These are phyloP conservation scores for Plotosus lineatus DNA, from an alignment of 2,113 vertebrate genomes.

Conservation along the genomic window DNA sequence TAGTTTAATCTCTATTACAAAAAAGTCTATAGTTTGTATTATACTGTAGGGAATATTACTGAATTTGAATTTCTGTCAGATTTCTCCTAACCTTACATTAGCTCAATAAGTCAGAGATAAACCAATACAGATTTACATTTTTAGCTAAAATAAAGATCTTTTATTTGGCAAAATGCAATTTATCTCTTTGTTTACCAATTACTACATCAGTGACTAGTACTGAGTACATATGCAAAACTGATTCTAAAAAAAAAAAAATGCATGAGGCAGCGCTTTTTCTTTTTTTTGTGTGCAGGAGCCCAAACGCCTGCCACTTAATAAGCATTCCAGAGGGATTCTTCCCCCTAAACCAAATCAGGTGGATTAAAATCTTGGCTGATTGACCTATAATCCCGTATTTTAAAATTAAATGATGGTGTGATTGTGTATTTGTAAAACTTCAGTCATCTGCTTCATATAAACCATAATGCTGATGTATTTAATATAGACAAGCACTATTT, in stretches of 20 bases:
- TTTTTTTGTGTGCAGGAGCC: conserved; percentile 34
- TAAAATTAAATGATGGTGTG: conserved; percentile 56
- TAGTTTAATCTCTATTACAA: background rate
- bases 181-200: conserved; percentile 27
- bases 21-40: too few relatives aligned
- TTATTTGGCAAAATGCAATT: conserved; percentile 3
- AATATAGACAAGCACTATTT: background rate
- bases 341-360: conserved; percentile 54
- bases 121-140: background rate
- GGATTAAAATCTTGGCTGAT: conserved; percentile 55
- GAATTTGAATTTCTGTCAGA: background rate
- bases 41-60: background rate
- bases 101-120: background rate
- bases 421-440: conserved; percentile 50
- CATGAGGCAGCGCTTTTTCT: background rate
- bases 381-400: conserved; percentile 57
- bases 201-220: conserved; percentile 47
- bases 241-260: conserved; percentile 8
- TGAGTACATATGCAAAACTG: conserved; percentile 10
- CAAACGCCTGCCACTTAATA: conserved; percentile 47
- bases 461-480: conserved; percentile 15
- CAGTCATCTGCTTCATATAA: conserved; percentile 46
- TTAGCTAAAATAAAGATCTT: background rate
- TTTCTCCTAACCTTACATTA: background rate
- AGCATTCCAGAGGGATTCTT: conserved; percentile 53